Evolutionary conservation across 2,113 vertebrate species (phyloP), one percentile per base, ranked within the genome.

Genomic region (Poeciliopsis turrubarensis): DNA sequence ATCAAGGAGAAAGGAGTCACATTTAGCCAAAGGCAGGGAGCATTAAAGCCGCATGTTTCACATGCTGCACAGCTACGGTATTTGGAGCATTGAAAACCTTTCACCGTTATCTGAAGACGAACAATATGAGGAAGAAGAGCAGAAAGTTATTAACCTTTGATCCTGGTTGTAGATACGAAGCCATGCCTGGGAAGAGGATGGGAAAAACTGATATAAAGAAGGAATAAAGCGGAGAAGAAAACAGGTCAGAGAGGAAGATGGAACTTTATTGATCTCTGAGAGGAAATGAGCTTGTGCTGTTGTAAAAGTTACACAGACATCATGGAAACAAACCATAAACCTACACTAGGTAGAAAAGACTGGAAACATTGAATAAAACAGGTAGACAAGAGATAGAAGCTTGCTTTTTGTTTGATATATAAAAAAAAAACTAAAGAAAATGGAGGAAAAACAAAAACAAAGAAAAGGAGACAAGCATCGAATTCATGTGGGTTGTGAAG

Each of bases 141-240:
- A 74, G 67, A 75, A 80, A 77, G 82, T 83, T 87, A 86, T 90
- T 90, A 81, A 87, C 84, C 86, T 88, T 73, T 76, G 84, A 91
- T 83, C 51, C 41, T 37, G 15, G 72, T 7, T 29, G 75, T 41
- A 82, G 82, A 87, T 85, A 83, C 65, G 60, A 77, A 41, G 76
- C 26, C 19, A 61, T 57, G 78, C 66, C 44, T 19, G 68, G 44
- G 64, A 63, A 76, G 68, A 65, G 14, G 34, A 51, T 2, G 44
- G 47, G 22, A 12, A 11, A 12, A 47, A 69, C 72, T 34, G 60
- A 72, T 73, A 73, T 60, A 65, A n/a, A 57, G 66, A 54, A 41
- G 51, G 29, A 41, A n/a, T 73, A 44, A 81, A 75, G 71, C 41
- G 51, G 65, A 72, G 39, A 9, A 29, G 30, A 77, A 62, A 76